phyloP scores from a whole-genome alignment of 2,113 vertebrate species.

The Elgaria multicarinata region DNA sequence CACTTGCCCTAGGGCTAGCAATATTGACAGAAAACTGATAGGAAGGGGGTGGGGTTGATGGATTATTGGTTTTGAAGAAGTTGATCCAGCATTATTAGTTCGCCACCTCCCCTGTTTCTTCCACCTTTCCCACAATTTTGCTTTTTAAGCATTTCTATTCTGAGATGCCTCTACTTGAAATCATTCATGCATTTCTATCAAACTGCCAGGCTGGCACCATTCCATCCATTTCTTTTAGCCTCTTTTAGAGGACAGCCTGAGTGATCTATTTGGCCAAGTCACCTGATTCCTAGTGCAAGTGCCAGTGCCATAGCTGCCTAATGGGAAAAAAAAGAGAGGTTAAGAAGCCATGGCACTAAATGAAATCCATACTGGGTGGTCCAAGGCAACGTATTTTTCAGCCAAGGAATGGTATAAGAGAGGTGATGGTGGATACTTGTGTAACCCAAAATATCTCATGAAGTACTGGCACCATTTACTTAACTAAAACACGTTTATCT shows the following conservation, averaged over 20 bases:
- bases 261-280: conserved; percentile 9
- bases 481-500: conserved; percentile 50
- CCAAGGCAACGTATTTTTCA: not conserved
- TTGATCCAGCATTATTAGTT: not conserved
- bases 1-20: not conserved
- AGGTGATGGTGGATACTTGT: conserved; percentile 9
- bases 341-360: conserved; percentile 22
- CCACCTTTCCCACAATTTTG: not conserved
- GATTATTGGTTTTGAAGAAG: not conserved
- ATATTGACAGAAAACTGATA: not conserved
- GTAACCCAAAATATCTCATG: conserved; percentile 34
- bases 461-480: conserved; percentile 52
- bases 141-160: not conserved
- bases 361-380: not conserved
- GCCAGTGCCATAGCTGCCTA: not conserved
- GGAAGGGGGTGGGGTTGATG: not conserved
- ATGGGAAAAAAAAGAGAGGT: conserved; percentile 30
- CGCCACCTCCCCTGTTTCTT: not conserved
- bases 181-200: not conserved
- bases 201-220: conserved; percentile 28
- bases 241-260: not conserved
- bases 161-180: not conserved
- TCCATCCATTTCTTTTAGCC: not conserved
- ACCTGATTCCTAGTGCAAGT: not conserved
- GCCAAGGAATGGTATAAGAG: not conserved